phyloP scores from a whole-genome alignment of 2,888 invertebrate genomes.

The Dynastes maya region DNA sequence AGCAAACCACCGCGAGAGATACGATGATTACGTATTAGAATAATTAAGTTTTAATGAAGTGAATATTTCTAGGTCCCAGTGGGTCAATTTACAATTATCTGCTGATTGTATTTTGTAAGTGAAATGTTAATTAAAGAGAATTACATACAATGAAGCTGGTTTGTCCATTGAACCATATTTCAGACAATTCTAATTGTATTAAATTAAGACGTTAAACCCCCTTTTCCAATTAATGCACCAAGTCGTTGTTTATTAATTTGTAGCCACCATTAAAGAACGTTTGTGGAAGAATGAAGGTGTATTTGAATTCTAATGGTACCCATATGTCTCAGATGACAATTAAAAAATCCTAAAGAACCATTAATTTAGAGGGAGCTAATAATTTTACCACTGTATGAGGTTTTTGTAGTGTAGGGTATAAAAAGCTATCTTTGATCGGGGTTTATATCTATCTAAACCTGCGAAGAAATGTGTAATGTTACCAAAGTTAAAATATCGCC shows the following conservation, averaged over 20 bases:
- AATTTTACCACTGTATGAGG: no score
- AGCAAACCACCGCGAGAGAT: conserved; percentile 38
- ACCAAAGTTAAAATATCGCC: no score
- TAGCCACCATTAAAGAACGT: no score
- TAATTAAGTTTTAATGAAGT: conserved; percentile 37
- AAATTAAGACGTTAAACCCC: conserved; percentile 1
- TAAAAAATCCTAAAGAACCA: no score
- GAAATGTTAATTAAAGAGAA: conserved; percentile 26
- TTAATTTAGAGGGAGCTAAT: no score
- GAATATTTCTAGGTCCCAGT: not conserved
- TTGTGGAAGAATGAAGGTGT: no score
- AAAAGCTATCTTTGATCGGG: no score
- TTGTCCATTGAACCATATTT: not conserved
- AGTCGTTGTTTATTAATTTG: not conserved
- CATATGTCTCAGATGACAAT: no score
- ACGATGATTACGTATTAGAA: conserved; percentile 39
- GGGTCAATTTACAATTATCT: conserved; percentile 23
- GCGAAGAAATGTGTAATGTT: no score
- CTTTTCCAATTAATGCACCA: conserved; percentile 1
- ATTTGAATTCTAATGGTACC: no score
- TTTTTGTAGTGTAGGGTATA: no score
- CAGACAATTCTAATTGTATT: not conserved
- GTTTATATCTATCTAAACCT: no score
- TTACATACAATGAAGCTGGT: not conserved
- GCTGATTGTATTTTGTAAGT: conserved; percentile 28